Conservation (phyloP, 2,797 vertebrate genomes). For the Pseudochirops cupreus region DNA sequence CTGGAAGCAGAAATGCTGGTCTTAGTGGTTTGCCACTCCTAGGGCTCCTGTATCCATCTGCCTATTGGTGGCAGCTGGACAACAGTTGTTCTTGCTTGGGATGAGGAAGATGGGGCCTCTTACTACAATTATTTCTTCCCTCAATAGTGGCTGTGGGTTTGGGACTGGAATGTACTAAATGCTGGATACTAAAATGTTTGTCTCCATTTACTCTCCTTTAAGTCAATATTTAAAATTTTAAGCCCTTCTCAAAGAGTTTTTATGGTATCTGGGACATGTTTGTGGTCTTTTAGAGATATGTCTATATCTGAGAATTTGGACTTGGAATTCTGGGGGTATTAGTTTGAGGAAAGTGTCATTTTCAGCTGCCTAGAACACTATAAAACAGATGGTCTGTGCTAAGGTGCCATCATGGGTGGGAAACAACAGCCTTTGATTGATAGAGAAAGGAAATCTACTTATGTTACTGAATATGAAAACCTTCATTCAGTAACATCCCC, state of each 20-base stretch:
- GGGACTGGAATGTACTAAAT: neutral
- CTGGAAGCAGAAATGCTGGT: neutral
- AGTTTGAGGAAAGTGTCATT: constrained; percentile 16
- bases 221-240: neutral
- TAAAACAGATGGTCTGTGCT: neutral
- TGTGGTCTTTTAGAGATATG: neutral
- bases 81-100: neutral
- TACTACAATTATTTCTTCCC: neutral
- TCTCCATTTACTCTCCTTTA: neutral
- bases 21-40: neutral
- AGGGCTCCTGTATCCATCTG: neutral
- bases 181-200: neutral
- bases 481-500: neutral
- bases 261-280: neutral
- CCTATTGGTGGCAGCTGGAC: neutral
- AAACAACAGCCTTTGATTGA: constrained; percentile 30
- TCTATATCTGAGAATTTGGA: neutral
- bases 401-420: neutral
- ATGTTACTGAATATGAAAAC: neutral
- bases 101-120: neutral
- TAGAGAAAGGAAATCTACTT: neutral
- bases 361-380: neutral
- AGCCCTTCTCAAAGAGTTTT: neutral
- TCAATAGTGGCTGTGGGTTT: neutral
- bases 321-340: constrained; percentile 15